Evolutionary conservation across 2,113 vertebrate genomes (phyloP).

Genomic region (Tinamus guttatus): DNA sequence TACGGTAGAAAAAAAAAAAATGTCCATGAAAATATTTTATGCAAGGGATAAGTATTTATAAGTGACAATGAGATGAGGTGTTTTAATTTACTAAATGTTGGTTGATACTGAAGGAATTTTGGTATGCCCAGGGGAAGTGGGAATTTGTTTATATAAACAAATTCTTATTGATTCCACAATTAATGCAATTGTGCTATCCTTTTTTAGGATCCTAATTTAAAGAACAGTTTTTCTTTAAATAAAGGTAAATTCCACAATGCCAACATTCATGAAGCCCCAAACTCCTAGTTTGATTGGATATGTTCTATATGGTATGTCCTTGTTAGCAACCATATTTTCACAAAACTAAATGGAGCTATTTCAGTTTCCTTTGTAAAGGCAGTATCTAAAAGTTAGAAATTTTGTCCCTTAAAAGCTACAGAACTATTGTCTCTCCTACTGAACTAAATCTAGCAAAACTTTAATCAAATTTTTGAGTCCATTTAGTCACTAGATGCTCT

Average conservation of each 20-base stretch:
- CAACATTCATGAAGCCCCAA: neutral
- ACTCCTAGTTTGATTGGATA: neutral
- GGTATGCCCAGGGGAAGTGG: neutral
- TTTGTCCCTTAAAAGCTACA: neutral
- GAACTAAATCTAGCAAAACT: neutral
- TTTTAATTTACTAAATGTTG: neutral
- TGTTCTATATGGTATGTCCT: neutral
- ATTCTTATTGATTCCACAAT: neutral
- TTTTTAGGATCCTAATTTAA: neutral
- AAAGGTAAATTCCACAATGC: neutral
- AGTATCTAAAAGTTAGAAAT: neutral
- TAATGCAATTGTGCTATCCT: neutral
- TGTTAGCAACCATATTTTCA: neutral
- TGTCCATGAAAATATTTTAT: neutral
- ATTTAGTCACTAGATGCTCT: neutral
- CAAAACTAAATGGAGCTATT: neutral
- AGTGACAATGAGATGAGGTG: fast-evolving
- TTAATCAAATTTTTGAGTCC: neutral
- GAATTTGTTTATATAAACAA: neutral
- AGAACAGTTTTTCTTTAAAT: neutral
- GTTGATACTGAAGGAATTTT: fast-evolving
- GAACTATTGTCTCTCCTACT: neutral
- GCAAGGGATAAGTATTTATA: neutral
- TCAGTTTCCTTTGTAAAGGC: neutral
- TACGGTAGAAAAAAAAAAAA: neutral